Evolutionary conservation across 2,797 vertebrate genomes (phyloP), one percentile per base, ranked within the genome.

Genomic region (Setipinna tenuifilis): DNA sequence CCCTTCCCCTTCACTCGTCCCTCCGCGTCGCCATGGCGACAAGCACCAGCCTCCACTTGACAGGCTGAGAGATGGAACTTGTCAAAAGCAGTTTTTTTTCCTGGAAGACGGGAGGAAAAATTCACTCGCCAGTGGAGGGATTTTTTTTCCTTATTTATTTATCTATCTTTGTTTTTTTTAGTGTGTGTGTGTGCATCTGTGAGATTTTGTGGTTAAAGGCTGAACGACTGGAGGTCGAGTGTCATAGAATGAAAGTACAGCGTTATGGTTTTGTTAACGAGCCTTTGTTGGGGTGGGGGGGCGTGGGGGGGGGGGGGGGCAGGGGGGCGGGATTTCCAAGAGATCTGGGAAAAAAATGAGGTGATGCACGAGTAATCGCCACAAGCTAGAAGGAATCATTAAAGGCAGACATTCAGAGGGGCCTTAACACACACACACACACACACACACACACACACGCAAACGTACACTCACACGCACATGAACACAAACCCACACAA

Each of bases 21-120:
- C 71, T 16, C 5, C 9, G 44, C 6, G 31, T 78, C 31, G 44
- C 71, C 71, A 78, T 78, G 71, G 71, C 35, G 71, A 78, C 35
- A 44, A 25, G 71, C 35, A 44, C 71, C 71, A 78, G 71, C 71
- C 35, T 78, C 71, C 71, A 78, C 71, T 78, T 78, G 71, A 78
- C 71, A 21, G 44, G 71, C 71, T 78, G 71, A 78, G 31, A 78
- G 71, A 78, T 41, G 68, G 35, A 78, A 78, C 44, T 78, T 78
- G 71, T 78, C 71, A 78, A 78, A 78, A 78, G 31, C 71, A 6
- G 16, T 78, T 75, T 75, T 75, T 41, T 44, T 41, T 44, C 31
- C 31, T 78, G 68, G 31, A 75, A 75, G 68, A 35, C 16, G 14
- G 65, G n/a, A 54, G 19, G 28, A 14, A 17, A 35, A 75, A 75